Evolutionary conservation across 2,797 vertebrate species (phyloP), one percentile per base, ranked within the genome.

Genomic region (Acanthurus leucopareius): DNA sequence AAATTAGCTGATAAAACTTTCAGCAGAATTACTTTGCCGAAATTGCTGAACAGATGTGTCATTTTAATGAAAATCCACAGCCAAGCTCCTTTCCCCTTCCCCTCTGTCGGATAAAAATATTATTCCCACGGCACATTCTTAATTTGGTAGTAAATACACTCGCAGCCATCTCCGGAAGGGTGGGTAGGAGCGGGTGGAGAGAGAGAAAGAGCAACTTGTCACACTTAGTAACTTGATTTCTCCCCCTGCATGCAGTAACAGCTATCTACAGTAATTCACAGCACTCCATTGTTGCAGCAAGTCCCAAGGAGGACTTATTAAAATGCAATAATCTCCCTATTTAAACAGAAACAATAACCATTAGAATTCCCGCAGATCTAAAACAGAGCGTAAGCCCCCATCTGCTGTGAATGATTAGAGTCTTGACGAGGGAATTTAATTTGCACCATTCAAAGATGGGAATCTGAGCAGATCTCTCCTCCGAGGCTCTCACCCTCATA

Each of bases 1-100:
- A 99, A 99, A 99, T 99, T 97, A 98, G 97, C 97, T 97, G 98
- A 99, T 99, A 99, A 99, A 99, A 99, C 97, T 99, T 99, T 98
- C 97, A 99, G 97, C 97, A 97, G 97, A 99, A 99, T 99, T 99
- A 98, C 97, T 98, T 98, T 98, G 96, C 97, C 69, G 96, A 98
- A 99, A 99, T 98, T 98, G 97, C 97, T 97, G 97, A 99, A 97
- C 98, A 99, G 98, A 99, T 99, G 97, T 99, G 97, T 99, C 97
- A 98, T 98, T 99, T 99, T 99, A 99, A 99, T 99, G 97, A 98
- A 99, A 99, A 99, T 97, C 97, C 97, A 98, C 97, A 97, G 97
- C 97, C 97, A 97, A 97, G 97, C 96, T 95, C 96, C 95, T 96
- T 95, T 96, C 90, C 82, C 89, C 90, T 90, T 92, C 96, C 96